Evolutionary conservation across 2,797 vertebrate species (phyloP).

Genomic region (Scleropages formosus): DNA sequence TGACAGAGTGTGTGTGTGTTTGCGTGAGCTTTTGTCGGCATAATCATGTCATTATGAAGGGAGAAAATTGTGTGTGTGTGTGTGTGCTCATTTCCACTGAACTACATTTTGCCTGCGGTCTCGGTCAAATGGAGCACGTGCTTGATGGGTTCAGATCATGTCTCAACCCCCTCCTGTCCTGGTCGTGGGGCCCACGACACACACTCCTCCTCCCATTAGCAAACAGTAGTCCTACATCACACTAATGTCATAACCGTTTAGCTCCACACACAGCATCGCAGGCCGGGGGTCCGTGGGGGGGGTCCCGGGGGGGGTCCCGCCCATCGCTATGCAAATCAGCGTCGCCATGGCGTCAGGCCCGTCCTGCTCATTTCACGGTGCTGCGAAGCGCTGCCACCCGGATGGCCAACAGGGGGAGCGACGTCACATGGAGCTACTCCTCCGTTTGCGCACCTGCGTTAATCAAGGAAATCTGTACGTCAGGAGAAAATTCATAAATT

Average conservation of each 20-base stretch:
- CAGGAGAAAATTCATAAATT: too few relatives aligned
- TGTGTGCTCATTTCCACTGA: too few relatives aligned
- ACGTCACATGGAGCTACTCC: not conserved
- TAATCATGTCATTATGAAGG: too few relatives aligned
- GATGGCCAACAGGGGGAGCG: conserved; percentile 2
- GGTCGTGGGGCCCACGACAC: too few relatives aligned
- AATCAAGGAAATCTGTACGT: too few relatives aligned
- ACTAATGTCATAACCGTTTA: conserved; percentile 12
- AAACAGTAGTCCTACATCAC: not conserved
- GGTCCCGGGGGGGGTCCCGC: not conserved
- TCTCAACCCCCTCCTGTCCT: too few relatives aligned
- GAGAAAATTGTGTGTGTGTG: not conserved
- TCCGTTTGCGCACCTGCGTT: not conserved
- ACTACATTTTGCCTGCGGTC: too few relatives aligned
- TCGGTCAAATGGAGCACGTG: not conserved
- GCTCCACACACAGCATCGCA: not conserved
- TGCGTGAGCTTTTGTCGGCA: too few relatives aligned
- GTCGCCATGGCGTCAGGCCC: not conserved
- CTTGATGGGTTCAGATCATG: not conserved
- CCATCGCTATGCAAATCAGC: not conserved
- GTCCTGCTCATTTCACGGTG: not conserved
- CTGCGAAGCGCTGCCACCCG: not conserved
- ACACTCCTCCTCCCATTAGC: not conserved
- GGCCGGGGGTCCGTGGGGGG: not conserved
- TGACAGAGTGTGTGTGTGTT: not conserved